Base-by-base conservation (phyloP, 2,888 invertebrate genomes). In the Eilema depressum region DNA sequence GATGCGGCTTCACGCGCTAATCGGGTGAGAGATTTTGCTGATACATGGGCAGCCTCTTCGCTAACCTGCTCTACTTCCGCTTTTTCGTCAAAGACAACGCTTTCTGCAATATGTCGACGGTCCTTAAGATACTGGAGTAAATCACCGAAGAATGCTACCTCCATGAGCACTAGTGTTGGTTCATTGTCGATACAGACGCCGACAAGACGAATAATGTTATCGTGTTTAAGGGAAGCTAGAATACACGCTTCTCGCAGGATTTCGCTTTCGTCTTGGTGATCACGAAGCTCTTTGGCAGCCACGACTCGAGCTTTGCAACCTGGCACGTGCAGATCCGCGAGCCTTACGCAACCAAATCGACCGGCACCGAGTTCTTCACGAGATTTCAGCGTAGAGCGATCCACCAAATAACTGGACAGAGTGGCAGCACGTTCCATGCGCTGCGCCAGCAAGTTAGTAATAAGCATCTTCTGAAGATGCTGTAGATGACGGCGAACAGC, bases 71-170 rank as follows among this genome's bases (percentile, higher is more conserved):
- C 63, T 12, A 26, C n/a, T 60, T 53, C 20, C 8, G 2, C 1
- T 20, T 20, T 20, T 20, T 23, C 41, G 7, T 96, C 57, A 63
- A 17, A 47, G 53, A 53, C 30, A 11, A 96, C 73, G 95, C 78
- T 74, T 57, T 96, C 96, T 0, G 97, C 98, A 79, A 98, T 95
- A 89, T 98, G 97, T 28, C 98, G 96, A 67, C 98, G 88, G 59
- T 84, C 82, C 93, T 57, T 92, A 60, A 99, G 94, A 89, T 97
- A 99, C 0, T 97, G 97, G 88, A 97, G 98, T 80, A 99, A 92
- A 88, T 99, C 98, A 23, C 98, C 98, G 86, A 98, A 98, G 8
- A 98, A 95, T 96, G 98, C 98, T 82, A 98, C 98, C 89, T 99
- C 98, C 98, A 98, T 98, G 0, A 98, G 97, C 82, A 98, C 97